A percentile compares a stretch with the other conserved stretches of the same genome.
Conservation (phyloP, 2,797 vertebrate genomes). For the Clarias laeviceps region DNA sequence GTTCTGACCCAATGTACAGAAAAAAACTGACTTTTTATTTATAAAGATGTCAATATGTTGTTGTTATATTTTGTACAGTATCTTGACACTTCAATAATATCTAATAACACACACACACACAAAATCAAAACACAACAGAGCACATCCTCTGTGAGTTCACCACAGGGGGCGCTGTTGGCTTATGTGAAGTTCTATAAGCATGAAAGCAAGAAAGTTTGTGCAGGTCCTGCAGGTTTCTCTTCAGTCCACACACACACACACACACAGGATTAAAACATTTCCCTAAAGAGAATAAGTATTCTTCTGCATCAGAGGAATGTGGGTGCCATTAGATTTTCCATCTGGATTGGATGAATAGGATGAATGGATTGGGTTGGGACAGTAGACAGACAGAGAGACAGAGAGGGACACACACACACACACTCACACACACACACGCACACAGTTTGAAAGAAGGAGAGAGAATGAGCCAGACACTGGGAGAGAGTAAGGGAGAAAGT, state of each 20-base stretch:
- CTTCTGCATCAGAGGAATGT: neutral
- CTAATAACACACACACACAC: neutral
- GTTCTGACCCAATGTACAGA: too few species aligned
- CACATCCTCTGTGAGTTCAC: slow-evolving; percentile 25
- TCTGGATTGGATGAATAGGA: neutral
- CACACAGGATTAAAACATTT: slow-evolving; percentile 10
- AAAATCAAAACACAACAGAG: neutral
- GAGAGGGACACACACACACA: slow-evolving; percentile 24
- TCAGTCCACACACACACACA: neutral
- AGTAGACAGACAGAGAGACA: neutral
- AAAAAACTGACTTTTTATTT: too few species aligned
- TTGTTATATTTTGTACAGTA: neutral
- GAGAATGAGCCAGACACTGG: slow-evolving; percentile 51
- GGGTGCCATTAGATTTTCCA: neutral
- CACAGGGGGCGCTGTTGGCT: slow-evolving; percentile 59
- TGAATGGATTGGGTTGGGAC: neutral
- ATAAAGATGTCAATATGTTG: too few species aligned
- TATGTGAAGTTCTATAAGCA: slow-evolving; percentile 49
- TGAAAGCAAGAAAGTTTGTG: slow-evolving; percentile 38
- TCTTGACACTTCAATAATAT: neutral
- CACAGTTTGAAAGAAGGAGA: slow-evolving; percentile 2
- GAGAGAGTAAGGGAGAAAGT: slow-evolving; percentile 1
- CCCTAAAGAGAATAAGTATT: neutral
- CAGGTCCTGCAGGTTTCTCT: slow-evolving; percentile 14
- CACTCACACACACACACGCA: neutral